Evolutionary conservation across 2,888 invertebrate species (phyloP), one percentile per base, ranked within the genome.

Genomic region (Proisotoma minuta): DNA sequence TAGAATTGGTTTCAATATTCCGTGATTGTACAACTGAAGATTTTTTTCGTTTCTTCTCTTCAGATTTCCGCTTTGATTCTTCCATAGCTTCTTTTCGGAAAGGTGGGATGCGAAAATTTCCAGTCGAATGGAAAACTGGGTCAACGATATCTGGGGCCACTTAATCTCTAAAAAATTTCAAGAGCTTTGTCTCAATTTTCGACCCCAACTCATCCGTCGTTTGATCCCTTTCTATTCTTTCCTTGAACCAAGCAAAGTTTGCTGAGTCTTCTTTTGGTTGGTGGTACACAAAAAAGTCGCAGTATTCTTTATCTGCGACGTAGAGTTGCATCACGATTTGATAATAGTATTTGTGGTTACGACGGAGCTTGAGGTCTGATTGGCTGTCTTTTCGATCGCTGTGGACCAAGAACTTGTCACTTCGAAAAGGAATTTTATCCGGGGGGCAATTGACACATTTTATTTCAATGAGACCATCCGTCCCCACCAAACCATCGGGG

Each of bases 401-500:
- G 20, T 2, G n/a, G 1, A 58, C 8, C 8, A 59, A 24, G 22
- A 59, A 48, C 24, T 34, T 34, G n/a, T 51, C 51, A 2, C 15
- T n/a, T 29, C 59, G 50, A 3, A 3, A 2, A 15, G 18, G 15
- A 24, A 57, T 15, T 15, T 49, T 8, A 5, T 2, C 1, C 20
- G 57, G 47, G 3, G 27, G 28, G 12, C 50, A 26, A 2, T 1
- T 26, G 8, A 56, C 28, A 22, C 64, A 64, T 53, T 64, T 64
- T 1, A 64, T 43, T 54, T 64, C 64, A 0, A 59, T 1, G 10
- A 65, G 28, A 5, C 58, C 66, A 22, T 59, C 59, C 8, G 40
- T 23, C 1, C 51, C 61, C 2, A 54, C 15, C 4, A 66, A 3
- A 4, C 64, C 69, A 39, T 69, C 66, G 3, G 66, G 66, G 18